Base-by-base conservation (phyloP, 1,140 invertebrate genomes). In the Propsilocerus akamusi region DNA sequence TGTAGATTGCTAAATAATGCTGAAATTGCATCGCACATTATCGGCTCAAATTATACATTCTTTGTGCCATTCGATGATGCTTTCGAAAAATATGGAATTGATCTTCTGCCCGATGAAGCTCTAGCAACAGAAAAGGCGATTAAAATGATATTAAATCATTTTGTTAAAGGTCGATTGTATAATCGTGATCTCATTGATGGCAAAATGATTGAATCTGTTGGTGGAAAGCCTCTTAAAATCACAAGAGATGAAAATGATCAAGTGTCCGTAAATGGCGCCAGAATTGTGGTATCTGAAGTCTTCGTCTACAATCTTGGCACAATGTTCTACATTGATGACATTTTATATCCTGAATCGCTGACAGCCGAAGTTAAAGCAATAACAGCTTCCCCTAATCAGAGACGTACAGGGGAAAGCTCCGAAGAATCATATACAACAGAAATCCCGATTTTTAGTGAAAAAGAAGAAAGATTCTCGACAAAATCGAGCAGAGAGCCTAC, bases 301-400 rank as follows among this genome's bases (percentile, higher is more conserved):
- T 76, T 75, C 57, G 74, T 76, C 10, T 76, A 76, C 53, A 76
- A 76, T 58, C 54, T 76, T 51, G 74, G 74, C 32, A 76, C 74
- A 51, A 75, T 76, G 72, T 76, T 72, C 57, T 75, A 70, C 55
- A 69, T 75, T 47, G 71, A 75, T 54, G 68, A 72, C 52, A 68
- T 76, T 26, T 58, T 76, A 4, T 74, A 73, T 54, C 57, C 62
- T 2, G 66, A 69, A 50, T 58, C 63, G 53, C 53, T 71, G 23
- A 54, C 54, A 26, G 49, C 56, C 57, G 37, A 59, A 59, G 41
- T 58, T 59, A 49, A 54, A 57, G 6, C 55, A 49, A 49, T 62
- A 58, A 32, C 56, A 55, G 25, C 55, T 28, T 20, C 28, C 57
- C 46, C 61, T 59, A 54, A 58, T 57, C 53, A 58, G 56, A 58